Evolutionary conservation across 2,113 vertebrate genomes (phyloP).

Genomic region (Anser cygnoides): DNA sequence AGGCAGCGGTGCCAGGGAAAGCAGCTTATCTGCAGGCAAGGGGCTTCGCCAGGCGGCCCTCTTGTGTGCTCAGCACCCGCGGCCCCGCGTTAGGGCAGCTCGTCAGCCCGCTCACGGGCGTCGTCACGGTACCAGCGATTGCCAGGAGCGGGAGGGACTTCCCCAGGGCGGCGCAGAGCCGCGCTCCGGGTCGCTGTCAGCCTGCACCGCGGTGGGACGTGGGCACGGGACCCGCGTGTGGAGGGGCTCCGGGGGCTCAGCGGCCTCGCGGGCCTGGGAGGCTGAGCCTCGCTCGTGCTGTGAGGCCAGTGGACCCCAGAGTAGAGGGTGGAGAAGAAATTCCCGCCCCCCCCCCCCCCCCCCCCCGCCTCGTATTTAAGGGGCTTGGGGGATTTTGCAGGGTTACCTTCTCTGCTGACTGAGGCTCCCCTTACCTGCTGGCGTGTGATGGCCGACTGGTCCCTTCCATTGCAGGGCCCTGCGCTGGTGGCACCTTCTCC

Average conservation of each 20-base stretch:
- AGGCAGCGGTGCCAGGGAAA: not conserved
- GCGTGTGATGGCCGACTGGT: rapidly evolving
- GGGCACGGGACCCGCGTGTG: not conserved
- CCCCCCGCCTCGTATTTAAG: too few relatives aligned
- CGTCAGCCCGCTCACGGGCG: rapidly evolving
- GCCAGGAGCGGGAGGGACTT: not conserved
- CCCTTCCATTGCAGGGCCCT: not conserved
- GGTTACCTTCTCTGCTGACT: not conserved
- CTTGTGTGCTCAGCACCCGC: not conserved
- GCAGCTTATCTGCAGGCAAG: not conserved
- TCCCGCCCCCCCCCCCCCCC: too few relatives aligned
- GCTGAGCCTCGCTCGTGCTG: not conserved
- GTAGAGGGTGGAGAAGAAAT: not conserved
- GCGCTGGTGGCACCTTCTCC: not conserved
- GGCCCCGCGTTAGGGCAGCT: rapidly evolving
- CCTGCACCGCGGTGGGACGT: not conserved
- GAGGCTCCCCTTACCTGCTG: not conserved
- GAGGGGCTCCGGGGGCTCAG: not conserved
- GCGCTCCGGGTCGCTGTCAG: not conserved
- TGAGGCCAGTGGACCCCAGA: not conserved
- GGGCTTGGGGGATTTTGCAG: not conserved
- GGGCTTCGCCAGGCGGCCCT: not conserved
- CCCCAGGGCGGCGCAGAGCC: rapidly evolving
- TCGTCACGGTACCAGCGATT: rapidly evolving
- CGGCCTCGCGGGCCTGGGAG: rapidly evolving